Evolutionary conservation across 2,888 invertebrate genomes (phyloP).

Genomic region (Parapristionchus giblindavisi): DNA sequence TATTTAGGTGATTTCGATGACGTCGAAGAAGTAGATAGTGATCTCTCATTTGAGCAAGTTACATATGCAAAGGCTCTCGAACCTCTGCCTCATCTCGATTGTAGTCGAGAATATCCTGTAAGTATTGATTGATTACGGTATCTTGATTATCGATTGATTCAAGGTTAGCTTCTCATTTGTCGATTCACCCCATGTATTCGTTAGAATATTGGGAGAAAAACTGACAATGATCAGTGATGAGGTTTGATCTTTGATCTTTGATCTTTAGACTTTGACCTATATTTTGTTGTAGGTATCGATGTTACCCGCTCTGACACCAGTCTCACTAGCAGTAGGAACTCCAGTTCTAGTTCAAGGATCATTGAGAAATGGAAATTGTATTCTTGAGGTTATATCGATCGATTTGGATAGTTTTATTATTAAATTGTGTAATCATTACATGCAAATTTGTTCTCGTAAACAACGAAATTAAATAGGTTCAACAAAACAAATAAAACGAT

Average conservation of each 20-base stretch:
- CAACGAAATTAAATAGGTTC: too few species aligned
- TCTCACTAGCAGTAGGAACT: constrained; percentile 13
- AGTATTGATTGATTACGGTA: not conserved
- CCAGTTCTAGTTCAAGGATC: constrained; percentile 31
- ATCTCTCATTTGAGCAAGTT: constrained; percentile 19
- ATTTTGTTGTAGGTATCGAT: not conserved
- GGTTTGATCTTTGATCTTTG: not conserved
- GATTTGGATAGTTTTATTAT: too few species aligned
- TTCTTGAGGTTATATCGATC: constrained; percentile 30
- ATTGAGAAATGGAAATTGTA: constrained; percentile 28
- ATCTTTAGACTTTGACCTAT: not conserved
- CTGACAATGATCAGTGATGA: constrained; percentile 32
- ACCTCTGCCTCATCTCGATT: constrained; percentile 11
- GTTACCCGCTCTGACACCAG: constrained; percentile 30
- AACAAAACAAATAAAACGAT: too few species aligned
- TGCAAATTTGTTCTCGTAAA: too few species aligned
- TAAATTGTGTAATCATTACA: too few species aligned
- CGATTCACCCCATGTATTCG: constrained; percentile 27
- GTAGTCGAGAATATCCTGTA: constrained; percentile 19
- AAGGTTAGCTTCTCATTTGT: constrained; percentile 33
- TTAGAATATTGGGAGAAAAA: constrained; percentile 32
- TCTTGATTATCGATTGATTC: not conserved
- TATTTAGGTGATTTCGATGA: constrained; percentile 22
- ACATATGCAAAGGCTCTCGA: constrained; percentile 25
- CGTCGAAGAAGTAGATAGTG: constrained; percentile 15